Conservation (phyloP, 2,888 invertebrate genomes). For the Eugnorisma glareosa region DNA sequence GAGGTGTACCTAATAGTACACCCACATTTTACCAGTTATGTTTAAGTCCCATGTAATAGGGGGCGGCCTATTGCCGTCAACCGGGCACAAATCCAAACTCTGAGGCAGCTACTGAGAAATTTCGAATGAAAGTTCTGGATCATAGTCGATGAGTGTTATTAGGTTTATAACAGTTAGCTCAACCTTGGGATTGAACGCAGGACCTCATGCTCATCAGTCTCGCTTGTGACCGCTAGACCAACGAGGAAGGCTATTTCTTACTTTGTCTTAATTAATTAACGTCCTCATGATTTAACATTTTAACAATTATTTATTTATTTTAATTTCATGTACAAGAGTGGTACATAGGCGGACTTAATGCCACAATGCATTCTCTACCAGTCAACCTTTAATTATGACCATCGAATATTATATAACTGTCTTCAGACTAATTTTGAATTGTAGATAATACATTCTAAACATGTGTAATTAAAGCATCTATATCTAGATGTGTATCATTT, state of each 20-base stretch:
- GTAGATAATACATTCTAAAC: not conserved
- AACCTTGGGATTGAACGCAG: not conserved
- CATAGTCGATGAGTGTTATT: too few species aligned
- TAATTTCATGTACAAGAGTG: too few species aligned
- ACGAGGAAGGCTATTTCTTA: not conserved
- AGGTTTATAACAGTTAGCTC: not conserved
- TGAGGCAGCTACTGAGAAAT: not conserved
- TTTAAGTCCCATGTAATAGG: not conserved
- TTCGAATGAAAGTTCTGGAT: not conserved
- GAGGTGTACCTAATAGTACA: not conserved
- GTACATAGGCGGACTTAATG: too few species aligned
- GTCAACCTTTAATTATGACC: too few species aligned
- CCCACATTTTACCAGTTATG: too few species aligned
- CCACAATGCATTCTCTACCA: too few species aligned
- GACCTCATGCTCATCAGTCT: accelerated
- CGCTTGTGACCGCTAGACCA: not conserved
- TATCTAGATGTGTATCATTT: too few species aligned
- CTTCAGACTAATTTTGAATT: not conserved
- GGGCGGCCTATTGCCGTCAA: not conserved
- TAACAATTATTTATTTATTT: too few species aligned
- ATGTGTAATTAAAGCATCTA: not conserved
- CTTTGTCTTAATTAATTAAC: not conserved
- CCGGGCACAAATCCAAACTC: not conserved
- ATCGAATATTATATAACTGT: not conserved
- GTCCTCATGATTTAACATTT: not conserved